Conservation (phyloP, 2,888 invertebrate species). For the Falcaria lacertinaria region DNA sequence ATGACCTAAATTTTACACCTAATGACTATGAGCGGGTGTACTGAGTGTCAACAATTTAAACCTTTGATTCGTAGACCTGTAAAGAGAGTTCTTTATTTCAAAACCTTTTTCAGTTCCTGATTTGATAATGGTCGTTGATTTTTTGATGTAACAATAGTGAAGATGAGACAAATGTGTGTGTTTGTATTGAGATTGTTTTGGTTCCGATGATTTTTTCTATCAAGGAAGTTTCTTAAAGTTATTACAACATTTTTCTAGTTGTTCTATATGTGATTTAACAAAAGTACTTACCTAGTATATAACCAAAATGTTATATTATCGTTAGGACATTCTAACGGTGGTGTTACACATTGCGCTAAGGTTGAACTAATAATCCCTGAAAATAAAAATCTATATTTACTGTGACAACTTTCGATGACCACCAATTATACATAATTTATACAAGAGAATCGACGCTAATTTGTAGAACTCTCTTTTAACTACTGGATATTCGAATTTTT, state of each 20-base stretch:
- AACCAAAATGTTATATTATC: slow-evolving; percentile 81
- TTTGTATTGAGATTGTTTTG: background rate
- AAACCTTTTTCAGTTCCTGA: background rate
- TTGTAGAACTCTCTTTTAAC: too few species aligned
- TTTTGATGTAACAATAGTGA: background rate
- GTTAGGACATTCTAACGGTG: slow-evolving; percentile 78
- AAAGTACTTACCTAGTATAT: slow-evolving; percentile 74
- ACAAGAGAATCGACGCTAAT: too few species aligned
- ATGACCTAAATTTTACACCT: background rate
- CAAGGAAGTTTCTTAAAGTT: too few species aligned
- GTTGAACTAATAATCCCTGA: slow-evolving; percentile 16
- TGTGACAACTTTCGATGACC: too few species aligned
- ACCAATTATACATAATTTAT: too few species aligned
- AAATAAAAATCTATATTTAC: background rate
- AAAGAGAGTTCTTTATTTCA: background rate
- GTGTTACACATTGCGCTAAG: slow-evolving; percentile 40
- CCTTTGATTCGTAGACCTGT: too few species aligned
- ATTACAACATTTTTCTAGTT: too few species aligned
- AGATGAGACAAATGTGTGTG: background rate
- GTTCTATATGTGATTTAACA: too few species aligned
- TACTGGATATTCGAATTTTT: too few species aligned
- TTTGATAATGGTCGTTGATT: background rate
- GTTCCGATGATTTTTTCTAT: too few species aligned
- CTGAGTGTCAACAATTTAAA: background rate
- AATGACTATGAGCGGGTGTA: background rate